A percentile compares a stretch with the other conserved stretches of the same genome.
phyloP scores from a whole-genome alignment of 2,888 invertebrate genomes.

The Dysmachus trigonus region DNA sequence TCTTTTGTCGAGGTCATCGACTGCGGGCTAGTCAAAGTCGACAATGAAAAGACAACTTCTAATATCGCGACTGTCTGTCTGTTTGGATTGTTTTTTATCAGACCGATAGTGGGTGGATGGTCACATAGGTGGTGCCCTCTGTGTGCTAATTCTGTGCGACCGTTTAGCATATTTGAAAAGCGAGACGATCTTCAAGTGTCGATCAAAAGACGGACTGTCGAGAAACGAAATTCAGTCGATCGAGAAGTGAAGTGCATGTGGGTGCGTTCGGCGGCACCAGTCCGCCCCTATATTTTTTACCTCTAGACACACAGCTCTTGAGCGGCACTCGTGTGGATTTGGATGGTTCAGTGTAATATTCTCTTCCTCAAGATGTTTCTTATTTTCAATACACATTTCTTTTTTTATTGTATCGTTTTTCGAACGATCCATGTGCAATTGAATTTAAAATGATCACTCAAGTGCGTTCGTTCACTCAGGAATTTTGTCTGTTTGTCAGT shows the following conservation, averaged over 20 bases:
- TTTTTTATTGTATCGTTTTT: not conserved
- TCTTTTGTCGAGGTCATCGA: not conserved
- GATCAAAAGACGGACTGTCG: not conserved
- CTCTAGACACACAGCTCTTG: not conserved
- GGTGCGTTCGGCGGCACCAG: not conserved
- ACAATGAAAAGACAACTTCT: not conserved
- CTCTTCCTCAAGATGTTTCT: not conserved
- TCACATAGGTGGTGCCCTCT: not conserved
- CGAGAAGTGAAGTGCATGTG: constrained; percentile 20
- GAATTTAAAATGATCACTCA: constrained; percentile 35
- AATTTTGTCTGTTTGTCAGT: not conserved
- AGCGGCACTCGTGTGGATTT: constrained; percentile 4
- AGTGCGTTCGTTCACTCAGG: constrained; percentile 4
- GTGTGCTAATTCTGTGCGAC: not conserved
- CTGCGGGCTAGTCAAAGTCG: not conserved
- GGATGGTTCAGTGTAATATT: constrained; percentile 38
- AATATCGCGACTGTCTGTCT: not conserved
- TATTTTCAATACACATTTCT: not conserved
- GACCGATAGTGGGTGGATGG: not conserved
- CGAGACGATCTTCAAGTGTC: not conserved
- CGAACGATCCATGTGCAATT: not conserved
- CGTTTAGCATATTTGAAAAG: not conserved
- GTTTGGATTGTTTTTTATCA: not conserved
- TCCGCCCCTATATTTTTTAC: not conserved
- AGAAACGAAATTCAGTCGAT: not conserved